Evolutionary conservation across 2,113 vertebrate genomes (phyloP).

Genomic region (Athene cunicularia): DNA sequence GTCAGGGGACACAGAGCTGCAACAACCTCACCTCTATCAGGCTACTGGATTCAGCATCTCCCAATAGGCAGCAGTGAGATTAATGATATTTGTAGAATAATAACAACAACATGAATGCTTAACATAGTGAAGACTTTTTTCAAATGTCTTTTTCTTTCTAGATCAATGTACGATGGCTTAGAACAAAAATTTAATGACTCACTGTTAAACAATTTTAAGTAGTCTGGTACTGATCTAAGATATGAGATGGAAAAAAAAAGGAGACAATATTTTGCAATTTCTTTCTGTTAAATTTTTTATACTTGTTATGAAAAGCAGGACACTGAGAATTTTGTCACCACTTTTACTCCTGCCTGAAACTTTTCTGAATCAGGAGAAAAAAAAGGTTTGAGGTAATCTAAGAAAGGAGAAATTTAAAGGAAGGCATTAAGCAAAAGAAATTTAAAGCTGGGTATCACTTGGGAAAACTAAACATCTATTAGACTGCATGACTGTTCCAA

Average conservation of each 20-base stretch:
- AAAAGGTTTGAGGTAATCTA: background rate
- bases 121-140: background rate
- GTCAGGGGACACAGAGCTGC: background rate
- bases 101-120: background rate
- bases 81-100: background rate
- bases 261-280: background rate
- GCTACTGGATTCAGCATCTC: background rate
- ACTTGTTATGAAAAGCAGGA: background rate
- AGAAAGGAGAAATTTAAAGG: background rate
- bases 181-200: background rate
- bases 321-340: background rate
- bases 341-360: background rate
- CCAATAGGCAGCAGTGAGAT: background rate
- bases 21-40: background rate
- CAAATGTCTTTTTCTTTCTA: background rate
- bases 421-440: background rate
- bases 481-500: background rate
- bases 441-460: background rate
- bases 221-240: background rate
- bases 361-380: background rate
- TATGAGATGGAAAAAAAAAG: background rate
- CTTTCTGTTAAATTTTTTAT: background rate
- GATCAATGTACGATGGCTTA: background rate
- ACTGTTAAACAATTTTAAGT: background rate
- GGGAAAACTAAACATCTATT: background rate